Conservation (phyloP, 2,888 invertebrate species). For the Lasioglossum vierecki region DNA sequence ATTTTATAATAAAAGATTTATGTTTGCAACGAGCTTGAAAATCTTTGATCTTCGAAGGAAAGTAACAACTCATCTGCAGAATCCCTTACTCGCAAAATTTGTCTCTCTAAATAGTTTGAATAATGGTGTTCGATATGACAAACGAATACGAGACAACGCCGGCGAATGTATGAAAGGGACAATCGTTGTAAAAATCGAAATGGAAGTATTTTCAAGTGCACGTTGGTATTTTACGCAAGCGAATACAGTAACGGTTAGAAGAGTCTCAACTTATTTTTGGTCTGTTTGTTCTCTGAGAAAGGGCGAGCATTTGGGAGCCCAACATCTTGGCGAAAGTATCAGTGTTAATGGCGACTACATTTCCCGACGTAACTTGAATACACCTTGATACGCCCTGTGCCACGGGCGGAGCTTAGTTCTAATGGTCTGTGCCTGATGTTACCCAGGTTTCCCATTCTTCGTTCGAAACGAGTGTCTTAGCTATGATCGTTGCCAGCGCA, state of each 20-base stretch:
- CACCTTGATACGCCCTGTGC: conserved; percentile 64
- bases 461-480: conserved; percentile 32
- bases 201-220: neutral
- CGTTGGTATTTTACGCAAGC: neutral
- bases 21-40: too few relatives aligned
- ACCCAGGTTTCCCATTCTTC: conserved; percentile 33
- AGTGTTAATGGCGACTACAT: conserved; percentile 66
- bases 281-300: conserved; percentile 3
- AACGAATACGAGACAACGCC: too few relatives aligned
- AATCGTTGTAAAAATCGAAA: neutral
- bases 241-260: neutral
- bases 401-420: conserved; percentile 60
- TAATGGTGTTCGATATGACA: too few relatives aligned
- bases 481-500: conserved; percentile 54
- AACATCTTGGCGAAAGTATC: conserved; percentile 71
- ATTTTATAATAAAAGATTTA: too few relatives aligned
- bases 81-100: too few relatives aligned
- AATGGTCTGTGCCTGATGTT: conserved; percentile 58
- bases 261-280: neutral
- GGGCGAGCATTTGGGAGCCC: conserved; percentile 61
- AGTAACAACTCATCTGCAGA: too few relatives aligned
- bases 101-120: too few relatives aligned
- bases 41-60: too few relatives aligned
- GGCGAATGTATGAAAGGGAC: neutral
- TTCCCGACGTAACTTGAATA: conserved; percentile 43